A percentile compares a stretch with the other conserved stretches of the same genome.
Evolutionary conservation across 1,140 invertebrate species (phyloP).

Genomic region (Mamestra configurata): DNA sequence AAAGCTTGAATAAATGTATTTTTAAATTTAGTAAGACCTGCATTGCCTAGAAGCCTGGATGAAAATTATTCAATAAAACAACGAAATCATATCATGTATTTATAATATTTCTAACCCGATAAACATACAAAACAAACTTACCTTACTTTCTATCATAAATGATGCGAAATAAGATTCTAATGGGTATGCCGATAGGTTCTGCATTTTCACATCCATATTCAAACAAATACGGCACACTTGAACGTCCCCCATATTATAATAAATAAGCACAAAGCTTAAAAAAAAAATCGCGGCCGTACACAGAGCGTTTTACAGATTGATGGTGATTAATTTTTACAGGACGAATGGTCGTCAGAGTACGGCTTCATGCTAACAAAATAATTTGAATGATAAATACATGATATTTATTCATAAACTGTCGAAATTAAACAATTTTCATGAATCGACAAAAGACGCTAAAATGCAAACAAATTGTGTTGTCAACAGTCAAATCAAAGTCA

Average conservation of each 20-base stretch:
- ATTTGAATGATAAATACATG: neutral
- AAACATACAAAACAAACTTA: conserved; percentile 68
- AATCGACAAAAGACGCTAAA: neutral
- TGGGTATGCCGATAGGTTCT: conserved; percentile 64
- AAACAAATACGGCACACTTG: conserved; percentile 77
- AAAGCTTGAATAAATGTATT: too few species aligned
- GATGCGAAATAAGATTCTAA: conserved; percentile 68
- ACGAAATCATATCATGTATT: too few species aligned
- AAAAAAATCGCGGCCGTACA: neutral
- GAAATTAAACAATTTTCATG: too few species aligned
- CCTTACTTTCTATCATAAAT: conserved; percentile 69
- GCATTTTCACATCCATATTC: conserved; percentile 69
- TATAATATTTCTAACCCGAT: too few species aligned
- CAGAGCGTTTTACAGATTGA: neutral
- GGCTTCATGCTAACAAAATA: neutral
- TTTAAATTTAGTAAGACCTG: too few species aligned
- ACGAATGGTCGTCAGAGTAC: too few species aligned
- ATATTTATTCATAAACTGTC: neutral
- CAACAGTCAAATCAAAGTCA: too few species aligned
- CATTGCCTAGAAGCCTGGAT: too few species aligned
- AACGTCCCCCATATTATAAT: conserved; percentile 66
- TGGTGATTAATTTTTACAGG: too few species aligned
- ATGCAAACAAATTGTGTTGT: neutral
- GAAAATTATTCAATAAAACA: too few species aligned
- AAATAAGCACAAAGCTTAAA: neutral